phyloP scores from a whole-genome alignment of 2,113 vertebrate genomes.

The Gobiocypris rarus region DNA sequence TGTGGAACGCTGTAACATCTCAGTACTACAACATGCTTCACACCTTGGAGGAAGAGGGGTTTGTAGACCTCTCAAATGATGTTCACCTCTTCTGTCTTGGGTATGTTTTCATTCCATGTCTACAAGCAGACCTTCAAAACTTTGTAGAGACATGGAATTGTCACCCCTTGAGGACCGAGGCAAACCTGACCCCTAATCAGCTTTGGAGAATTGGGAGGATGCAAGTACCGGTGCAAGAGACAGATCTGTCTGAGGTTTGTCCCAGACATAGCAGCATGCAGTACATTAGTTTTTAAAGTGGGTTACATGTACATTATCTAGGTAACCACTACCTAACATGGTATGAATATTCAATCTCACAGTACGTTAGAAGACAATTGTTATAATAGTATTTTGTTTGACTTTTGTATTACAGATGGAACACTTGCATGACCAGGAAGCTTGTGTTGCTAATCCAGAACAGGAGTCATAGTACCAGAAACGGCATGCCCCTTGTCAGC shows the following conservation, averaged over 20 bases:
- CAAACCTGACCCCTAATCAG: constrained; percentile 33
- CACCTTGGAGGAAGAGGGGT: too few species aligned
- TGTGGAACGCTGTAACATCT: constrained; percentile 71
- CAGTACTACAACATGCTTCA: too few species aligned
- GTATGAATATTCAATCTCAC: too few species aligned
- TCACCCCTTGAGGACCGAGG: constrained; percentile 30
- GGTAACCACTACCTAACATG: too few species aligned
- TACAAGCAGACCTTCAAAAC: constrained; percentile 22
- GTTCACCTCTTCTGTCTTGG: constrained; percentile 43
- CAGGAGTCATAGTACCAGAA: constrained; percentile 4
- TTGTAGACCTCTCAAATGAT: constrained; percentile 25
- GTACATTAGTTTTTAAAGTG: too few species aligned
- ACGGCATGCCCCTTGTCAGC: constrained; percentile 3
- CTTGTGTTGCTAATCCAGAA: neutral
- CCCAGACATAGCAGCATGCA: too few species aligned
- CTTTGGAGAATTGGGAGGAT: constrained; percentile 33
- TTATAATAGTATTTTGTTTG: constrained; percentile 5
- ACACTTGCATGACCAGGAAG: constrained; percentile 1
- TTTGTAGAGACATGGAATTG: constrained; percentile 30
- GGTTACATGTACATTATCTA: too few species aligned
- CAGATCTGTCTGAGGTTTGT: too few species aligned
- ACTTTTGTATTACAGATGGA: neutral
- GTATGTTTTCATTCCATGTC: constrained; percentile 38
- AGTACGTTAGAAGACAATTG: too few species aligned
- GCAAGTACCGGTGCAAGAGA: constrained; percentile 26